A percentile compares a stretch with the other conserved stretches of the same genome.
phyloP scores from a whole-genome alignment of 1,140 invertebrate species.

The Octopus bimaculoides region DNA sequence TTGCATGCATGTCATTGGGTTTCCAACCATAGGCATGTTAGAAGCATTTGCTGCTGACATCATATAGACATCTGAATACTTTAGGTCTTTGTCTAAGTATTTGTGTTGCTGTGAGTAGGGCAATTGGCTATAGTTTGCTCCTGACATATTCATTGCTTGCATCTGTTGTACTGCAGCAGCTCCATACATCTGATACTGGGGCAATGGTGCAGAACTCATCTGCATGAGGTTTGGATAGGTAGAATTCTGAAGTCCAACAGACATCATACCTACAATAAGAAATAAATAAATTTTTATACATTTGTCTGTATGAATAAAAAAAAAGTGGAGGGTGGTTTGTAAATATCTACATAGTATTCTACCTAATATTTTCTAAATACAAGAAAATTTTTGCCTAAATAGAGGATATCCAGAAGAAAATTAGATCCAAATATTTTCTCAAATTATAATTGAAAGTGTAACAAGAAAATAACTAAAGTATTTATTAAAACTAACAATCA shows the following conservation, averaged over 20 bases:
- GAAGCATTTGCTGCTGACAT: slow-evolving; percentile 4
- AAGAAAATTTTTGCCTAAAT: too few relatives aligned
- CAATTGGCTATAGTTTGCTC: neutral
- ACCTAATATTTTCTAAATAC: too few relatives aligned
- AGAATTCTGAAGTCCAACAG: neutral
- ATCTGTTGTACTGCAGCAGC: neutral
- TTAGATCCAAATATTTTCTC: too few relatives aligned
- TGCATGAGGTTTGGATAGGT: slow-evolving; percentile 2
- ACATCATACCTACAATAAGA: slow-evolving; percentile 3
- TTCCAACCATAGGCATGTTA: neutral
- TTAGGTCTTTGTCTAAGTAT: neutral
- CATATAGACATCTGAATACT: neutral
- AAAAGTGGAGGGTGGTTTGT: too few relatives aligned
- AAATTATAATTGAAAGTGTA: too few relatives aligned
- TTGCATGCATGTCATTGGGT: neutral
- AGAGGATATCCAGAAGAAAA: too few relatives aligned
- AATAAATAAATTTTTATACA: neutral
- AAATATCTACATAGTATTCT: too few relatives aligned
- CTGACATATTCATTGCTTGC: neutral
- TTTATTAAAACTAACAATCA: too few relatives aligned
- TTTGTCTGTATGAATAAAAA: too few relatives aligned
- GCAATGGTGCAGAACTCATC: neutral
- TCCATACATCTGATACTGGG: neutral
- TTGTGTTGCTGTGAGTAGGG: slow-evolving; percentile 6
- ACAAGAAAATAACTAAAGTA: too few relatives aligned